phyloP scores from a whole-genome alignment of 2,797 vertebrate genomes.

The Phalloptychus januarius region DNA sequence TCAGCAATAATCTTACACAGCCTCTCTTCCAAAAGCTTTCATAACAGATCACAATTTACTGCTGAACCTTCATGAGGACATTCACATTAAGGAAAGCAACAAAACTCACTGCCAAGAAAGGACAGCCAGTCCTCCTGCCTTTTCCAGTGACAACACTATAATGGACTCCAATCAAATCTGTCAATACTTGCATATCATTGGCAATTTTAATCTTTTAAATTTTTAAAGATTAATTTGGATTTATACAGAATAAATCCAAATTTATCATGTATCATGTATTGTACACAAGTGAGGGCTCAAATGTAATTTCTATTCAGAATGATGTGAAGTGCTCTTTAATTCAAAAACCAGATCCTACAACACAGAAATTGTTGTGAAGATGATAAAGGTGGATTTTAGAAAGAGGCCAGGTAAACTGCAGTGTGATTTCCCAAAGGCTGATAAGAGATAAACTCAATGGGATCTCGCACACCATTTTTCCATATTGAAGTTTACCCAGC shows the following conservation, averaged over 20 bases:
- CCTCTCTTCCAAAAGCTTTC: neutral
- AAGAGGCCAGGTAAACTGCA: conserved; percentile 47
- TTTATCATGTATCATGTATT: too few relatives aligned
- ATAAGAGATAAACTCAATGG: conserved; percentile 45
- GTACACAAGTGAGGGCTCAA: neutral
- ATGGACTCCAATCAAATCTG: conserved; percentile 11
- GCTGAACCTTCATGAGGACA: neutral
- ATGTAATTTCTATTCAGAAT: conserved; percentile 10
- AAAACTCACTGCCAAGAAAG: conserved; percentile 11
- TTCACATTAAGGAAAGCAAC: neutral
- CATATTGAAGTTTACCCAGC: conserved; percentile 45
- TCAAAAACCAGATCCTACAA: conserved; percentile 6
- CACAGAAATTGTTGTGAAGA: conserved; percentile 8
- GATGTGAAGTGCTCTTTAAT: conserved; percentile 2
- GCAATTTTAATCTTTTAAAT: too few relatives aligned
- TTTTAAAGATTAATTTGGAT: neutral
- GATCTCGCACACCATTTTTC: conserved; percentile 38
- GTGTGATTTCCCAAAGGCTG: conserved; percentile 48
- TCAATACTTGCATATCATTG: neutral
- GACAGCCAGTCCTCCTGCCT: conserved; percentile 4
- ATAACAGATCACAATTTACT: neutral
- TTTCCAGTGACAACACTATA: conserved; percentile 1
- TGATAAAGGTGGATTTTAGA: conserved; percentile 28
- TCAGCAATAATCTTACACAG: neutral
- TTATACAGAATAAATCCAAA: conserved; percentile 8